Conservation (phyloP, 2,888 invertebrate genomes). For the Cheilosia impressa region DNA sequence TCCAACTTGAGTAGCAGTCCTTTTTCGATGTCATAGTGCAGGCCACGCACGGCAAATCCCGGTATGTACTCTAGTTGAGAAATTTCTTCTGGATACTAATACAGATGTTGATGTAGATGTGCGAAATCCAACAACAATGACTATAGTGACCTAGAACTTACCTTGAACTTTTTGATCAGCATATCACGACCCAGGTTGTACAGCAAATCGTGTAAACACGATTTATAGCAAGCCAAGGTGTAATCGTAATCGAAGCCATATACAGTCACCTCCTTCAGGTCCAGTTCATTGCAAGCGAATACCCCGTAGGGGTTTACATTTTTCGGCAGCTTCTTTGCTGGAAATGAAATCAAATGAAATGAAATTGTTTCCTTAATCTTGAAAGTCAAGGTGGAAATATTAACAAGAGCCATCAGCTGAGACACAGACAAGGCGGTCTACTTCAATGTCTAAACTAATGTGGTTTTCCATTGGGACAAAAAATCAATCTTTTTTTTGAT, state of each 20-base stretch:
- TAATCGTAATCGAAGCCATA: conserved; percentile 99
- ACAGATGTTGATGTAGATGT: neutral
- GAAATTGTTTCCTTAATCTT: no score
- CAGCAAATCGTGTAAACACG: conserved; percentile 93
- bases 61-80: conserved; percentile 92
- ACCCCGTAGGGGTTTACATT: conserved; percentile 95
- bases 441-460: no score
- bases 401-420: no score
- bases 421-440: no score
- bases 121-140: no score
- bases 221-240: conserved; percentile 97
- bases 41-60: conserved; percentile 97
- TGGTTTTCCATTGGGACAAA: no score
- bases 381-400: no score
- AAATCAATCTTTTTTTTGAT: no score
- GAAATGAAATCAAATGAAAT: conserved; percentile 77
- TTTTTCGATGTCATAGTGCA: conserved; percentile 99
- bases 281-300: conserved; percentile 98
- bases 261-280: conserved; percentile 94
- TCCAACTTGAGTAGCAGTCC: conserved; percentile 97
- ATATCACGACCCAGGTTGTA: conserved; percentile 95
- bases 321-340: conserved; percentile 93
- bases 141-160: conserved; percentile 81
- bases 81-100: conserved; percentile 95
- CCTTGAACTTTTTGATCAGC: conserved; percentile 94